Base-by-base conservation (phyloP, 2,888 invertebrate species). In the Protonemura montana region DNA sequence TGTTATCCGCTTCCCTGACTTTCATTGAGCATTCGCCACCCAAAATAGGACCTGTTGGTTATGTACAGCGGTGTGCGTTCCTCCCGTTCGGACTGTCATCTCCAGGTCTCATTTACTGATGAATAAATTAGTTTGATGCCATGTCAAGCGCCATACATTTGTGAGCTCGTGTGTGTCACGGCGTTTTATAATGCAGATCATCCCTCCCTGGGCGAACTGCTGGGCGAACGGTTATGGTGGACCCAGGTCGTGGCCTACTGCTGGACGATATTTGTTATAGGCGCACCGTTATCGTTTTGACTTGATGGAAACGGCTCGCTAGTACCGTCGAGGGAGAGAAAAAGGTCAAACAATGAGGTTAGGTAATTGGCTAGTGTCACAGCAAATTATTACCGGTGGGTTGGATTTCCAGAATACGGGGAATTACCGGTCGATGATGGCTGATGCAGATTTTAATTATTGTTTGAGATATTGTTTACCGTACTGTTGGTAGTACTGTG, bases 101-200 rank as follows among this genome's bases (percentile, higher is more conserved):
- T 35, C 42, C 82, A 83, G 82, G 30, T 83, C 82, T 42, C 30
- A 26, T 41, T 42, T 42, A 42, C 41, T 83, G 42, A 26, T 83
- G 82, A 83, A 83, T 83, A 83, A 83, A 41, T 83, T 83, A 83
- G 28, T 82, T 35, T 83, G 82, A 35, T 83, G 41, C 41, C 42
- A 26, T 83, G 82, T 35, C 42, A 83, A 83, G 41, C 82, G 28
- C 78, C 27, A 28, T 78, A 25, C 27, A 78, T 78, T 59, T 59
- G 59, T 21, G 59, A 59, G 59, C 13, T 10, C 59, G 59, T 59
- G 59, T 59, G 59, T 59, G 59, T 59, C 16, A 21, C 21, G 59
- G 59, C 21, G 59, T 59, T 59, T 59, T 59, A 59, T 59, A 59
- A 59, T 59, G 59, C 59, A 59, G 59, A 59, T 59, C 59, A 59